These are phyloP conservation scores for Hiodon alosoides DNA, from an alignment of 2,113 vertebrate genomes.

Conservation along the genomic window DNA sequence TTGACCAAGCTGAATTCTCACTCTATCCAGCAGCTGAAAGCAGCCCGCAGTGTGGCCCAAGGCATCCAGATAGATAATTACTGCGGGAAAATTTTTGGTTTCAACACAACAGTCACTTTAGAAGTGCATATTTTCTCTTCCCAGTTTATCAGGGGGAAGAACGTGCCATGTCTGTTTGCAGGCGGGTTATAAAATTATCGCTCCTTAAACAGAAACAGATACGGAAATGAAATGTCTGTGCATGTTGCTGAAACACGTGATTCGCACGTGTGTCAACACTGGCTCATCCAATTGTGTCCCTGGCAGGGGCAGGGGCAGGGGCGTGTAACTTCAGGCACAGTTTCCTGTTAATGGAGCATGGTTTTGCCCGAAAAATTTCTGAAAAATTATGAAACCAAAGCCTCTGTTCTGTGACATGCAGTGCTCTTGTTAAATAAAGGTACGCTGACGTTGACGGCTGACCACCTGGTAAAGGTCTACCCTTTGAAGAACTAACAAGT, in stretches of 20 bases:
- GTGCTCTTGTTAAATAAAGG: not conserved
- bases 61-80: conserved; percentile 7
- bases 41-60: conserved; percentile 49
- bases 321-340: too few relatives aligned
- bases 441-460: not conserved
- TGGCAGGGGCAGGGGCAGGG: too few relatives aligned
- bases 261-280: too few relatives aligned
- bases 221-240: not conserved
- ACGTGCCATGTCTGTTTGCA: not conserved
- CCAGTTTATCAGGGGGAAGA: not conserved
- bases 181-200: not conserved
- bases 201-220: not conserved
- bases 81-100: not conserved
- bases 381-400: not conserved
- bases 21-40: conserved; percentile 52
- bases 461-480: not conserved
- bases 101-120: conserved; percentile 43
- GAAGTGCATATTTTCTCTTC: conserved; percentile 47
- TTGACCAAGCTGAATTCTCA: conserved; percentile 60
- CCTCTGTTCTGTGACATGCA: not conserved
- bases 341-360: too few relatives aligned
- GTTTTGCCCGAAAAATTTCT: too few relatives aligned
- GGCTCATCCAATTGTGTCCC: too few relatives aligned
- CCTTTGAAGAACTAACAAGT: not conserved
- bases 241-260: too few relatives aligned